Conservation (phyloP, 2,888 invertebrate species). For the Villa cingulata region DNA sequence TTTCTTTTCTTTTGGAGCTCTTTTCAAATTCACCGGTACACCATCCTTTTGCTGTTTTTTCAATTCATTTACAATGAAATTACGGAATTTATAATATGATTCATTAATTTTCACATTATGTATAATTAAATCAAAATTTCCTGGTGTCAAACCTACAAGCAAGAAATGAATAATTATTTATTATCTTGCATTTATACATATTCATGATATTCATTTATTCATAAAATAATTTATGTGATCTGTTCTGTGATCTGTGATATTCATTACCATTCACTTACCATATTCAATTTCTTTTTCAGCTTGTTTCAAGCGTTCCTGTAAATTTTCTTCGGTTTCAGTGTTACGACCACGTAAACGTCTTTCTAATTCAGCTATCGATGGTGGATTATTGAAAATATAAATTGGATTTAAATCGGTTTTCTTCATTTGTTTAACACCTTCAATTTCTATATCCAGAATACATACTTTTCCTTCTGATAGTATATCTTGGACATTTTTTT, state of each 20-base stretch:
- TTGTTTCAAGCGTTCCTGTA: slow-evolving; percentile 60
- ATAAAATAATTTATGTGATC: too few relatives aligned
- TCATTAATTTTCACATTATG: slow-evolving; percentile 69
- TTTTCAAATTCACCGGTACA: slow-evolving; percentile 21
- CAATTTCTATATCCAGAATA: slow-evolving; percentile 86
- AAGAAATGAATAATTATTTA: not conserved
- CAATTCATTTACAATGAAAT: slow-evolving; percentile 52
- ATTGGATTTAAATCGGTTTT: slow-evolving; percentile 67
- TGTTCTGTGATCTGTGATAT: too few relatives aligned
- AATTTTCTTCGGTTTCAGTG: slow-evolving; percentile 81
- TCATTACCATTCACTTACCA: too few relatives aligned
- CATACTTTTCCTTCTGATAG: slow-evolving; percentile 72
- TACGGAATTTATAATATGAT: slow-evolving; percentile 61
- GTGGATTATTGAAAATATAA: slow-evolving; percentile 87
- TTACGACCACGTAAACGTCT: slow-evolving; percentile 59
- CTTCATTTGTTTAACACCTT: slow-evolving; percentile 85
- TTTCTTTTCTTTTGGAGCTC: too few relatives aligned
- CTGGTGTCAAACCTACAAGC: slow-evolving; percentile 41
- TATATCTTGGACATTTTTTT: slow-evolving; percentile 70
- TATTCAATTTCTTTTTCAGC: slow-evolving; percentile 74
- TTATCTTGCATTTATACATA: too few relatives aligned
- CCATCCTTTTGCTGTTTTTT: slow-evolving; percentile 41
- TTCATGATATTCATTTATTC: too few relatives aligned
- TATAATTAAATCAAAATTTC: slow-evolving; percentile 72
- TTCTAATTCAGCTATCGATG: slow-evolving; percentile 64